Conservation (phyloP, 2,113 vertebrate species). For the Trematomus loennbergii region DNA sequence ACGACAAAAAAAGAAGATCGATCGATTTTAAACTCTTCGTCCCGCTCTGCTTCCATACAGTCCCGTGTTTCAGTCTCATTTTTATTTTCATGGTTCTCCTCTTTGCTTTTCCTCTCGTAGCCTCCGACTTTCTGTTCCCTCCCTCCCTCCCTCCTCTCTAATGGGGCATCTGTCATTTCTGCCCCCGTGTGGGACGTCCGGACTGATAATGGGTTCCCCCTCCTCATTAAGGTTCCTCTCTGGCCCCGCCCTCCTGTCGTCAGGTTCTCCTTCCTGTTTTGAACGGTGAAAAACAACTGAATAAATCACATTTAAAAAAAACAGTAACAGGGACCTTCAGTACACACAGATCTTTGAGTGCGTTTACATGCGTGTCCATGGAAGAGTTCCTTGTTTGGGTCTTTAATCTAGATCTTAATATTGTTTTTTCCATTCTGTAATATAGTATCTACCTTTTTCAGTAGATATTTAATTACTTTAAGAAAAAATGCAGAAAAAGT, state of each 20-base stretch:
- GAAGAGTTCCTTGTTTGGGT: no score
- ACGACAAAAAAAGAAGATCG: slow-evolving; percentile 43
- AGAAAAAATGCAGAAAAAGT: background rate
- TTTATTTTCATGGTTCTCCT: slow-evolving; percentile 62
- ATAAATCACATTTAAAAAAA: slow-evolving; percentile 40
- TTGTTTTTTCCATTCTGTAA: background rate
- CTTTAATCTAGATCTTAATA: background rate
- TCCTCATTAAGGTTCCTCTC: background rate
- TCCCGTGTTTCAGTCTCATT: slow-evolving; percentile 29
- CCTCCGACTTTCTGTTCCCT: slow-evolving; percentile 36
- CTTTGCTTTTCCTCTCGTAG: slow-evolving; percentile 50
- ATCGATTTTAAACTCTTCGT: slow-evolving; percentile 87
- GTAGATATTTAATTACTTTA: no score
- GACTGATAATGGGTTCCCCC: slow-evolving; percentile 14
- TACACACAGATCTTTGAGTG: slow-evolving; percentile 35
- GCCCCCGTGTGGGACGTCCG: slow-evolving; percentile 24
- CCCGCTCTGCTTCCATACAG: slow-evolving; percentile 38
- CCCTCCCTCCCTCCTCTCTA: background rate
- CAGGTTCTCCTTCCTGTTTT: slow-evolving; percentile 26
- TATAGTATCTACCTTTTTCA: background rate
- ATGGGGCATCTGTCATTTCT: slow-evolving; percentile 14
- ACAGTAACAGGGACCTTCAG: slow-evolving; percentile 12
- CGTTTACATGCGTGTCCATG: slow-evolving; percentile 49
- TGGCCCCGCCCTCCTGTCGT: background rate
- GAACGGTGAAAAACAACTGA: slow-evolving; percentile 13